Conservation (phyloP, 2,113 vertebrate species). For the Erythrolamprus reginae region DNA sequence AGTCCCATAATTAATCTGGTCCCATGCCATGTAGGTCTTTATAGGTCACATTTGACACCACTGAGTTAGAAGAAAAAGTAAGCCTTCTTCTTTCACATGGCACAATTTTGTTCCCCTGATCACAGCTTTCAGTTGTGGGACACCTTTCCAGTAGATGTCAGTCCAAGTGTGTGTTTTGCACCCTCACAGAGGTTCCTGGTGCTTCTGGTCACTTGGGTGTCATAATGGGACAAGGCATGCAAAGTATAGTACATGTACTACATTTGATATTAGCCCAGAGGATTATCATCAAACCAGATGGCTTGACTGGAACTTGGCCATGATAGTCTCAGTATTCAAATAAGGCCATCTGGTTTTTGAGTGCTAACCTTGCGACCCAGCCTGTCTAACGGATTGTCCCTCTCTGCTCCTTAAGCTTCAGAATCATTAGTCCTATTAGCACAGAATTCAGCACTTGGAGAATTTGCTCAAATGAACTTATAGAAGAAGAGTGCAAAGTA, state of each 20-base stretch:
- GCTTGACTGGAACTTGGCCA: not conserved
- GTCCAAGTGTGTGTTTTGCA: not conserved
- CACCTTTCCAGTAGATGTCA: not conserved
- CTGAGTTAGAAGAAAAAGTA: not conserved
- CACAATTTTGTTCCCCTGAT: not conserved
- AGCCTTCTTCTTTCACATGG: not conserved
- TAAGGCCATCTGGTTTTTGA: not conserved
- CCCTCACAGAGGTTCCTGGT: not conserved
- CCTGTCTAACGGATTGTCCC: not conserved
- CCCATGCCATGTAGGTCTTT: too few species aligned
- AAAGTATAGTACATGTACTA: not conserved
- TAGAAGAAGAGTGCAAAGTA: slow-evolving; percentile 32
- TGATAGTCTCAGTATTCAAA: not conserved
- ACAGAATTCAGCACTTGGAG: not conserved
- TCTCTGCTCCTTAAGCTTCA: not conserved
- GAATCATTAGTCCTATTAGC: not conserved
- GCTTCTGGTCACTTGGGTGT: not conserved
- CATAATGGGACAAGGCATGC: not conserved
- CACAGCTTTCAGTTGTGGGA: not conserved
- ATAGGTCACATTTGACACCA: too few species aligned
- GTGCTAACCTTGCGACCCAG: not conserved
- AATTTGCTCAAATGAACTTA: not conserved
- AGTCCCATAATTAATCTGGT: too few species aligned
- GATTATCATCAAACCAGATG: not conserved
- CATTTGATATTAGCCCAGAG: not conserved